Evolutionary conservation across 2,113 vertebrate genomes (phyloP), one percentile per base, ranked within the genome.

Genomic region (Tursiops truncatus): DNA sequence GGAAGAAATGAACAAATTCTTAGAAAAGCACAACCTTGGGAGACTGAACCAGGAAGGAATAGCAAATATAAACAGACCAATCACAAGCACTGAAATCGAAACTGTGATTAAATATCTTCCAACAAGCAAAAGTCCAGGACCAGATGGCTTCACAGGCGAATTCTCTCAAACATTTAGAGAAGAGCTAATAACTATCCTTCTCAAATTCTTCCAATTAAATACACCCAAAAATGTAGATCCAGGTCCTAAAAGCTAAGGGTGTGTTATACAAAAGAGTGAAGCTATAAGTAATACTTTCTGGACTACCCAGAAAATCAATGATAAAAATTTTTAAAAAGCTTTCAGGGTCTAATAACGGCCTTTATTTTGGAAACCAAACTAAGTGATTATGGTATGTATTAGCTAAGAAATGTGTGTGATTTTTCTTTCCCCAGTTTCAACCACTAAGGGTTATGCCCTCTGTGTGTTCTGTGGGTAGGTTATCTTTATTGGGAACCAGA

Each of bases 291-390:
- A 92, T 93, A 82, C 26, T 76, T 41, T 36, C 53, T 50, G 50
- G 31, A 65, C 28, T 47, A 63, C 25, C 50, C 15, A 83, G 76
- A 23, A 84, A 74, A 84, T 94, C 50, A 87, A 23, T 58, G 80
- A n/a, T 56, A 86, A 47, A 67, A 58, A 14, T 10, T 44, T 53
- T 23, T 58, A 38, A 20, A 36, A 95, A 65, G 81, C 9, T n/a
- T 77, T 11, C 33, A 87, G 31, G 23, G 2, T 93, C 79, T 82
- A 79, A 77, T 70, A 73, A 79, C 26, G 31, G n/a, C 25, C 73
- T 10, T 87, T 90, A 58, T 33, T 96, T 65, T 90, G 31, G 60
- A 96, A 87, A 83, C 3, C 25, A 89, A 96, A 82, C 5, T 18
- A 68, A 90, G 67, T 82, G 80, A 93, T n/a, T 58, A 44, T 56